Evolutionary conservation across 2,888 invertebrate genomes (phyloP).

Genomic region (Stratiomys singularior): DNA sequence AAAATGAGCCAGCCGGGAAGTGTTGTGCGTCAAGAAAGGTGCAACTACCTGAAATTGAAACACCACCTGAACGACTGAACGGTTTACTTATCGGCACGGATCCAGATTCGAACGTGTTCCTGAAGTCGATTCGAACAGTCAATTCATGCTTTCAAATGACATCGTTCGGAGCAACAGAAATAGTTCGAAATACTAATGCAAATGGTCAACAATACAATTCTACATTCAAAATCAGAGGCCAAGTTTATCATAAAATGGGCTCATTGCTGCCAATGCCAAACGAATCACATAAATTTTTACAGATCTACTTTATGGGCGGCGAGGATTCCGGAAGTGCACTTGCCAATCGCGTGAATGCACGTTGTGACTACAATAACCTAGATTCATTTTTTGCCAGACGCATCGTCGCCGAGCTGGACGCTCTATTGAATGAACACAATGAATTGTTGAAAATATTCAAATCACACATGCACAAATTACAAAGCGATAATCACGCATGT

Average conservation of each 20-base stretch:
- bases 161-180: constrained; percentile 53
- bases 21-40: constrained; percentile 53
- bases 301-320: constrained; percentile 57
- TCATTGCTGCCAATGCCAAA: constrained; percentile 52
- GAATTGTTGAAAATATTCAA: constrained; percentile 46
- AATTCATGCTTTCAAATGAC: constrained; percentile 56
- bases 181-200: constrained; percentile 27
- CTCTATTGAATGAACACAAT: constrained; percentile 54
- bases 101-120: constrained; percentile 55
- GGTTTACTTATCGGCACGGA: constrained; percentile 54
- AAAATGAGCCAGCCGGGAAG: constrained; percentile 52
- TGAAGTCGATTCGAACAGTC: constrained; percentile 54
- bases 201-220: constrained; percentile 51
- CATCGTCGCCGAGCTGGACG: constrained; percentile 54
- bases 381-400: constrained; percentile 53
- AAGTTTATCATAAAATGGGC: too few relatives aligned
- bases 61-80: constrained; percentile 55
- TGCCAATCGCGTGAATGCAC: background rate
- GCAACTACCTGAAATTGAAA: constrained; percentile 33
- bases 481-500: constrained; percentile 56
- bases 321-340: too few relatives aligned
- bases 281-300: constrained; percentile 52
- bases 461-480: constrained; percentile 57
- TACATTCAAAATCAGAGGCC: constrained; percentile 43
- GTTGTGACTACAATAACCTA: background rate